These are phyloP conservation scores for Syrphus vitripennis DNA, from an alignment of 2,888 invertebrate genomes.

Conservation along the genomic window DNA sequence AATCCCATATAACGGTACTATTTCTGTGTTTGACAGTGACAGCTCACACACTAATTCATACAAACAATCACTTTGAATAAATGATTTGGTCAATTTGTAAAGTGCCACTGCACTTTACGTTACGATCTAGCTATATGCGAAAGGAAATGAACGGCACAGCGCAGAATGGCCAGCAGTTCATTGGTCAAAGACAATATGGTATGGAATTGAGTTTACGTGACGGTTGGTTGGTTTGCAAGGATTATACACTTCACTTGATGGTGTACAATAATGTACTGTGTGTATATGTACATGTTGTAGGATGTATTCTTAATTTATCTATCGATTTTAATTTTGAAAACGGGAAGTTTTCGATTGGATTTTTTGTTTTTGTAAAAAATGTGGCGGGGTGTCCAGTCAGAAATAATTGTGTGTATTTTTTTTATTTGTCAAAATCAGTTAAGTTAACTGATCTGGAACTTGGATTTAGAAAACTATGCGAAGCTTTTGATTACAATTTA, in stretches of 20 bases:
- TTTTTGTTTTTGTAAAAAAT: background rate
- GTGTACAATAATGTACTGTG: background rate
- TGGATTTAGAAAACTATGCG: background rate
- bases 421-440: background rate
- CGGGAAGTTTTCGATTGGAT: background rate
- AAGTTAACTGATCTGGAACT: background rate
- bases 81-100: conserved; percentile 65
- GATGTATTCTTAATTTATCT: background rate
- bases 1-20: background rate
- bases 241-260: background rate
- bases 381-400: background rate
- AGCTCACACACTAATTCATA: conserved; percentile 25
- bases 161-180: background rate
- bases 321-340: conserved; percentile 27
- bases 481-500: background rate
- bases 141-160: background rate
- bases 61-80: conserved; percentile 61
- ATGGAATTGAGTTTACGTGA: background rate
- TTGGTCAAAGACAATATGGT: background rate
- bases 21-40: conserved; percentile 38
- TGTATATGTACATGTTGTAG: background rate
- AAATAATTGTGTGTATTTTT: background rate
- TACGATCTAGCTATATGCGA: background rate
- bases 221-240: background rate
- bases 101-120: conserved; percentile 45